Evolutionary conservation across 2,888 invertebrate genomes (phyloP).

Genomic region (Anarsia innoxiella): DNA sequence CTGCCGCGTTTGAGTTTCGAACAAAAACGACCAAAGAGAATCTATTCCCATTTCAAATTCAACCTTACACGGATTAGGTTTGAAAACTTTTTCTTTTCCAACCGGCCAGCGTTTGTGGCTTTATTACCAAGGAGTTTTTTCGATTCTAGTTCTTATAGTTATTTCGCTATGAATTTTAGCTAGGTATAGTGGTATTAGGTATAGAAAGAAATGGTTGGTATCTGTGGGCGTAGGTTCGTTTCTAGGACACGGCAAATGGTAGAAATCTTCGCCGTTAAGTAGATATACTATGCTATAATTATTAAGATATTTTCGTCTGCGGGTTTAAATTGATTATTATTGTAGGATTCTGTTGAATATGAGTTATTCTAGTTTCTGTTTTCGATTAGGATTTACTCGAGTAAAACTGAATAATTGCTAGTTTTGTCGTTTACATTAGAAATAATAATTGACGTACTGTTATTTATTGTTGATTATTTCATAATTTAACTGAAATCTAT

Average conservation of each 20-base stretch:
- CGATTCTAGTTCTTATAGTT: constrained; percentile 70
- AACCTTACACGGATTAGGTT: constrained; percentile 18
- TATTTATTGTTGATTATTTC: too few relatives aligned
- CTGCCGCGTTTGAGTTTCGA: constrained; percentile 38
- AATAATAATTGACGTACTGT: too few relatives aligned
- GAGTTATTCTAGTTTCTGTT: too few relatives aligned
- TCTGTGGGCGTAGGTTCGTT: constrained; percentile 63
- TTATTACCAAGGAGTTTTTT: constrained; percentile 60
- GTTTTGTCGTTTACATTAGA: too few relatives aligned
- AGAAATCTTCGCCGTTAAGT: constrained; percentile 56
- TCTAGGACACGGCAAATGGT: constrained; percentile 67
- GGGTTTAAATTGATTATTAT: constrained; percentile 8
- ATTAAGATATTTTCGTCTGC: constrained; percentile 21
- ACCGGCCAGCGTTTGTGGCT: too few relatives aligned
- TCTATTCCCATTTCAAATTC: constrained; percentile 17
- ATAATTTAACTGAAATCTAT: too few relatives aligned
- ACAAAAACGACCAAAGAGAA: constrained; percentile 32
- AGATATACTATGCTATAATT: constrained; percentile 40
- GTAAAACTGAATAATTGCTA: too few relatives aligned
- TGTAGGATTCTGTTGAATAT: too few relatives aligned
- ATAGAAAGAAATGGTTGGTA: constrained; percentile 67
- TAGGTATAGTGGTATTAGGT: constrained; percentile 61
- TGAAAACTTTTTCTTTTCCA: too few relatives aligned
- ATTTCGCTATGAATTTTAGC: constrained; percentile 74
- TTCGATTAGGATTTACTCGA: too few relatives aligned